A percentile compares a stretch with the other conserved stretches of the same genome.
Evolutionary conservation across 2,113 vertebrate species (phyloP).

Genomic region (Hippocampus barbouri): DNA sequence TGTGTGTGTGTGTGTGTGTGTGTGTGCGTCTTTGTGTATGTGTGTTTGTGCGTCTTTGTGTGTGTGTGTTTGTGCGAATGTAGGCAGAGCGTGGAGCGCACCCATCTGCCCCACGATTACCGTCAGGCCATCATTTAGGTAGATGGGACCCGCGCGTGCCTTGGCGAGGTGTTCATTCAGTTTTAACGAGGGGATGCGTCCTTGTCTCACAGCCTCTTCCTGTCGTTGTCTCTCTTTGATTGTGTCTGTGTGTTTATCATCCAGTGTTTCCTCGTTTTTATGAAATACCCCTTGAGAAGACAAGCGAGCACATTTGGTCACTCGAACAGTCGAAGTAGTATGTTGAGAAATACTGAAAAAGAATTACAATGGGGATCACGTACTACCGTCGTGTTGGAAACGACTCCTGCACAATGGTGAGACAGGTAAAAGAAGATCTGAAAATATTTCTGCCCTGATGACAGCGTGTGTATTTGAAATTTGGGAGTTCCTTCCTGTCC

Average conservation of each 20-base stretch:
- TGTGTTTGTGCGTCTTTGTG: constrained; percentile 8
- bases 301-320: not conserved
- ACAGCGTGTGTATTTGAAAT: too few species aligned
- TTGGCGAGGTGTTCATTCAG: constrained; percentile 73
- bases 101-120: constrained; percentile 73
- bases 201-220: constrained; percentile 57
- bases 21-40: too few species aligned
- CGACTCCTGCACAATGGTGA: too few species aligned
- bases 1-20: constrained; percentile 14
- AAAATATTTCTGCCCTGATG: too few species aligned
- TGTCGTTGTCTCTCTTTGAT: constrained; percentile 65
- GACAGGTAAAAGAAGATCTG: too few species aligned
- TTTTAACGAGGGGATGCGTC: constrained; percentile 75
- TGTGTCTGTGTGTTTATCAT: constrained; percentile 43
- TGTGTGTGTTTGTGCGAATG: not conserved
- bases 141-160: constrained; percentile 59
- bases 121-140: constrained; percentile 75
- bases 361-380: too few species aligned
- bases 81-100: constrained; percentile 40
- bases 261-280: not conserved
- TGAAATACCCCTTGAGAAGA: not conserved
- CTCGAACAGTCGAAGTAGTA: not conserved
- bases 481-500: not conserved
- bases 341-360: too few species aligned
- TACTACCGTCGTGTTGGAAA: too few species aligned